Percentiles rank a stretch among this genome's conserved stretches.
Evolutionary conservation across 23 tunicate species (phyloP).

Genomic region (Halocynthia aurantium): DNA sequence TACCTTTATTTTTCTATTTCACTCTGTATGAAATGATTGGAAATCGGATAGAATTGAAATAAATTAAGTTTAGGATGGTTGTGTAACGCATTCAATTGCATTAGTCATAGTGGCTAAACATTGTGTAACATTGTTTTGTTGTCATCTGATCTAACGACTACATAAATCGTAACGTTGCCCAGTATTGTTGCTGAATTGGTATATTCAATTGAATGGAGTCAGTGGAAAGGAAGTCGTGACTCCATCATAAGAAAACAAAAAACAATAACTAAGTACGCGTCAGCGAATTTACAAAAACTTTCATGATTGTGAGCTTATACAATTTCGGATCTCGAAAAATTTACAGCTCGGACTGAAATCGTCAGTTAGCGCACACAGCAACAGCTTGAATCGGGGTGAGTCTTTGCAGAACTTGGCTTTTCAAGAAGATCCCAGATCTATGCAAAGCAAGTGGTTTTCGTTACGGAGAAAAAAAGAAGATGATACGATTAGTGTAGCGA

Average conservation of each 20-base stretch:
- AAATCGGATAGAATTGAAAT: no score
- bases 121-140: no score
- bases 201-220: conserved; percentile 32
- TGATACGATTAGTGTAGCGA: conserved; percentile 3
- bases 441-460: conserved; percentile 4
- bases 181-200: no score
- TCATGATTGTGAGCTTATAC: not conserved
- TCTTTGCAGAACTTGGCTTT: not conserved
- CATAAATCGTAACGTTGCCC: no score
- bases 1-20: no score
- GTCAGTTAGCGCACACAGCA: conserved; percentile 1
- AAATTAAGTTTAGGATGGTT: no score
- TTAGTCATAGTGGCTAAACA: no score
- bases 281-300: not conserved
- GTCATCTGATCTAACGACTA: no score
- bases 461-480: conserved; percentile 6
- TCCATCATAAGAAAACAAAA: conserved; percentile 8
- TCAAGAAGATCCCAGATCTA: not conserved
- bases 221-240: conserved; percentile 7
- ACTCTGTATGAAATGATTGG: no score
- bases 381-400: conserved; percentile 14
- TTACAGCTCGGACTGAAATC: conserved; percentile 19
- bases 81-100: no score
- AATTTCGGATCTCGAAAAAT: not conserved
- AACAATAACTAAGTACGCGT: no score